Evolutionary conservation across 2,113 vertebrate genomes (phyloP).

Genomic region (Chascanopsetta lugubris): DNA sequence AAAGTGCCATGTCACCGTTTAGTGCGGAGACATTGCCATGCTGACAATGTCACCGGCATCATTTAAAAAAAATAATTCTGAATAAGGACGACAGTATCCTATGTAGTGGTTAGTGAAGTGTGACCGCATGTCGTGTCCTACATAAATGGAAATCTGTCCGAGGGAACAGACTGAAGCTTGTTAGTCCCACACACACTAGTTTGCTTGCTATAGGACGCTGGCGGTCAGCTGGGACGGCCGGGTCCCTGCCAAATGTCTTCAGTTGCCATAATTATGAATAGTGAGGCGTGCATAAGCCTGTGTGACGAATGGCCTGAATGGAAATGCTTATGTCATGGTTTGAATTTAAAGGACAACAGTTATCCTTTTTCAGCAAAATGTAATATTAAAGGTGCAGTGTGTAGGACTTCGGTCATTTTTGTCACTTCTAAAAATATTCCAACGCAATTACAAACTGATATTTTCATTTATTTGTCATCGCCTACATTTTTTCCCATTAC

Average conservation of each 20-base stretch:
- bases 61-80: neutral
- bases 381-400: too few relatives aligned
- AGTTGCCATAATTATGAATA: slow-evolving; percentile 20
- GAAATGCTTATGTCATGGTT: slow-evolving; percentile 16
- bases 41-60: neutral
- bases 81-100: too few relatives aligned
- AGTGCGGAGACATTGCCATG: neutral
- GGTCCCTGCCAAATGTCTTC: slow-evolving; percentile 35
- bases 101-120: slow-evolving; percentile 16
- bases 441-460: too few relatives aligned
- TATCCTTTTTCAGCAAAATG: too few relatives aligned
- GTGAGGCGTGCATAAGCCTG: slow-evolving; percentile 9
- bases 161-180: slow-evolving; percentile 23
- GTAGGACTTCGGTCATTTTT: too few relatives aligned
- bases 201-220: slow-evolving; percentile 12
- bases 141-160: slow-evolving; percentile 28
- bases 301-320: slow-evolving; percentile 18
- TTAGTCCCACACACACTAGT: slow-evolving; percentile 15
- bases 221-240: slow-evolving; percentile 6
- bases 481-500: slow-evolving; percentile 21
- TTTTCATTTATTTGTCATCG: slow-evolving; percentile 4
- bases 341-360: slow-evolving; percentile 4
- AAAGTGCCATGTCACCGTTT: neutral
- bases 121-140: slow-evolving; percentile 18
- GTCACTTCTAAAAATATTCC: too few relatives aligned